Evolutionary conservation across 2,888 invertebrate species (phyloP).

Genomic region (Tipula confusa): DNA sequence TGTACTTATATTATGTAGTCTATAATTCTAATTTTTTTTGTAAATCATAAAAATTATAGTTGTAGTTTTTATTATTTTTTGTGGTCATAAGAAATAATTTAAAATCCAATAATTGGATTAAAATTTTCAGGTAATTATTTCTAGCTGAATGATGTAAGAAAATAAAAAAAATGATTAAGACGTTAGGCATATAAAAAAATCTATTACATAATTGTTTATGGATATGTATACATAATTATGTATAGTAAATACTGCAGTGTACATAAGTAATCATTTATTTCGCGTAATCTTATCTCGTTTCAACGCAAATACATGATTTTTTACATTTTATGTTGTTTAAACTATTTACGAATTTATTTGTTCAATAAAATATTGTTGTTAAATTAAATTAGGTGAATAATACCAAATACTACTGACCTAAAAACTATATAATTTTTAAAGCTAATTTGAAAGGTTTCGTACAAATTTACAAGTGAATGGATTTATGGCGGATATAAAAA

Average conservation of each 20-base stretch:
- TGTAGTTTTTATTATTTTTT: background rate
- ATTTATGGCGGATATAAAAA: background rate
- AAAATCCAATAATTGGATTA: background rate
- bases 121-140: background rate
- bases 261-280: background rate
- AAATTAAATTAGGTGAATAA: slow-evolving; percentile 4
- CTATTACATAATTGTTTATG: background rate
- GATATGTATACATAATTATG: background rate
- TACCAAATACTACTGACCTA: background rate
- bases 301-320: background rate
- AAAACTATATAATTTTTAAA: background rate
- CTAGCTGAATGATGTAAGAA: background rate
- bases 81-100: slow-evolving; percentile 5
- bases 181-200: background rate
- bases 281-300: background rate
- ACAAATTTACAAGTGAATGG: background rate
- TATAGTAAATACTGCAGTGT: background rate
- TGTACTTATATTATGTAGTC: background rate
- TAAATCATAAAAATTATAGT: background rate
- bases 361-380: background rate
- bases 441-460: background rate
- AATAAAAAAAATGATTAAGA: background rate
- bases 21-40: background rate
- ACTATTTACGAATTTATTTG: background rate
- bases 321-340: background rate